Conservation (phyloP, 2,888 invertebrate species). For the Heliconius aoede region DNA sequence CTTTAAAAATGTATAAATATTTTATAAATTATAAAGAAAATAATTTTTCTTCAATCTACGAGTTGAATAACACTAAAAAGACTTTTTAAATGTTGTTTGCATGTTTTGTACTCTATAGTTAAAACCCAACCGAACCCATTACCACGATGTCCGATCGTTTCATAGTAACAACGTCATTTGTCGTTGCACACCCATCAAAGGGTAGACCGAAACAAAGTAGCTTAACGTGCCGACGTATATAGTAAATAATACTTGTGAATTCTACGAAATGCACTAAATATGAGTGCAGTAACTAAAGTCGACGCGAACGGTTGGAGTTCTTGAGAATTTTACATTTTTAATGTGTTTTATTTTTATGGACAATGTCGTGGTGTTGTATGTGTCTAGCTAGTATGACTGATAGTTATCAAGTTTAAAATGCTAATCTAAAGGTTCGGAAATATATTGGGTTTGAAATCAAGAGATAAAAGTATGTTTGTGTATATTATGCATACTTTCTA, state of each 20-base stretch:
- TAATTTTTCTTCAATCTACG: no score
- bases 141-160: conserved; percentile 16
- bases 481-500: no score
- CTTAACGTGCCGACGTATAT: conserved; percentile 23
- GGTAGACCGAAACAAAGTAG: conserved; percentile 17
- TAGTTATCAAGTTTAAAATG: no score
- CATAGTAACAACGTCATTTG: conserved; percentile 34
- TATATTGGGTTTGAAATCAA: no score
- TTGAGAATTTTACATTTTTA: conserved; percentile 6
- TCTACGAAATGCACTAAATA: conserved; percentile 35
- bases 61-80: no score
- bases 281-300: neutral
- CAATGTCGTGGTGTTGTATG: neutral
- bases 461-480: no score
- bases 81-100: no score
- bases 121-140: conserved; percentile 2
- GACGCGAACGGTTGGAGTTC: neutral
- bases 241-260: conserved; percentile 33
- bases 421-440: no score
- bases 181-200: conserved; percentile 31
- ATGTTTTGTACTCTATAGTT: conserved; percentile 4
- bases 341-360: conserved; percentile 14
- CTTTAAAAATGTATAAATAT: no score
- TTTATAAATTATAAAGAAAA: no score
- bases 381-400: neutral